Percentiles rank a stretch among this genome's conserved stretches.
These are phyloP conservation scores for Anisognathus igniventris DNA, from an alignment of 2,797 vertebrate genomes.

Conservation along the genomic window DNA sequence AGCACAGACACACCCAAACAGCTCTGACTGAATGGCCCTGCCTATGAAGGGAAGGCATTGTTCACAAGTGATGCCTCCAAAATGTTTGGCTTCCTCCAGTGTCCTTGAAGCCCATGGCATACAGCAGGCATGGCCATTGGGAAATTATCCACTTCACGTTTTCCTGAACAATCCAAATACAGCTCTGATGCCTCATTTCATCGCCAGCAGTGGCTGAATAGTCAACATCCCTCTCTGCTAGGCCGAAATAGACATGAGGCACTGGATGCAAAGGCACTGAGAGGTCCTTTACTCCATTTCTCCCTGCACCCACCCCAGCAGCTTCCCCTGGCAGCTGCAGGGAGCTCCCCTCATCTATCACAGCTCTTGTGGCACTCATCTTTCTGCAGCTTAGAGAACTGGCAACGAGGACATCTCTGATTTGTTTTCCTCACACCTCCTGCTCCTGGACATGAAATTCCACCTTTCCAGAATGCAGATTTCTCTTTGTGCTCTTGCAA, in stretches of 20 bases:
- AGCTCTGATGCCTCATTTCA: neutral
- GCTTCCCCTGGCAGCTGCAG: too few relatives aligned
- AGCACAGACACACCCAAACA: rapidly evolving
- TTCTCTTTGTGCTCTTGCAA: neutral
- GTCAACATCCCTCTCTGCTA: neutral
- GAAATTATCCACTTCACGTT: neutral
- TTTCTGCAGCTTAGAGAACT: neutral
- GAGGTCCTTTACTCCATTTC: neutral
- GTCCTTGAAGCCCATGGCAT: neutral
- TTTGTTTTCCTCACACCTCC: neutral
- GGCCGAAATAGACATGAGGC: neutral
- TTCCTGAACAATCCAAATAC: neutral
- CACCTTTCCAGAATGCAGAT: neutral
- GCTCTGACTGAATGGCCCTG: neutral
- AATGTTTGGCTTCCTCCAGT: neutral
- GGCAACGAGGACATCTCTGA: neutral
- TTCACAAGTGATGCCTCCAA: neutral
- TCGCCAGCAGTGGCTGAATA: neutral
- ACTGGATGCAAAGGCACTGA: neutral
- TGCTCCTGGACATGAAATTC: neutral
- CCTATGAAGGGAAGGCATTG: neutral
- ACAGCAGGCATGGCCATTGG: neutral
- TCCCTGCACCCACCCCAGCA: rapidly evolving
- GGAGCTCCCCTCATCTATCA: neutral
- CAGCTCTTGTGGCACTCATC: neutral